Percentiles rank a stretch among this genome's conserved stretches.
Conservation (phyloP, 2,113 vertebrate species). For the Ptilonorhynchus violaceus region DNA sequence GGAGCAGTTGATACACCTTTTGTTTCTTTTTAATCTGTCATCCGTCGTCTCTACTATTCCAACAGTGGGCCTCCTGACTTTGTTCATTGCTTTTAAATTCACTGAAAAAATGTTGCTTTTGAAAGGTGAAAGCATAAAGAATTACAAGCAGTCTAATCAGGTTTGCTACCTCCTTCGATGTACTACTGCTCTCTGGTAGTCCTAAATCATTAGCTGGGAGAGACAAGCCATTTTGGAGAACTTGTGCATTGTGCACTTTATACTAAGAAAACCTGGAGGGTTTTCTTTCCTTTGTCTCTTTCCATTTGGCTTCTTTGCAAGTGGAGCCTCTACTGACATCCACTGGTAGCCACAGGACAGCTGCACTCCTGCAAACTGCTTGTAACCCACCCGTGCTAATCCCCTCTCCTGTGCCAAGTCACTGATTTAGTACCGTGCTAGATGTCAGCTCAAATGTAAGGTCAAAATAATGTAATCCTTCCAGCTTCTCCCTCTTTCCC, state of each 20-base stretch:
- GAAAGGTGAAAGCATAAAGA: slow-evolving; percentile 24
- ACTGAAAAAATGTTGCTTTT: slow-evolving; percentile 3
- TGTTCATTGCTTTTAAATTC: slow-evolving; percentile 25
- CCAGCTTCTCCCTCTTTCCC: slow-evolving; percentile 24
- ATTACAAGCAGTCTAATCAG: neutral
- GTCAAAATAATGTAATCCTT: slow-evolving; percentile 59
- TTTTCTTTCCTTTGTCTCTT: slow-evolving; percentile 30
- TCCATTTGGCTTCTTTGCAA: slow-evolving; percentile 21
- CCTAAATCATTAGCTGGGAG: neutral
- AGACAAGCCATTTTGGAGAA: neutral
- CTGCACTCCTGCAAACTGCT: neutral
- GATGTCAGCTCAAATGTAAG: slow-evolving; percentile 52
- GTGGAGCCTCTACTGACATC: slow-evolving; percentile 59
- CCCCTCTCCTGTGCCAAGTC: slow-evolving; percentile 7
- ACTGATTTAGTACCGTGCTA: slow-evolving; percentile 56
- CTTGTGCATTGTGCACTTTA: neutral
- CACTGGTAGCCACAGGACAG: slow-evolving; percentile 48
- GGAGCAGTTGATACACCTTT: neutral
- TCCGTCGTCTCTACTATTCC: neutral
- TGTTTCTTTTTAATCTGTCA: slow-evolving; percentile 2
- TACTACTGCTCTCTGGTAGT: neutral
- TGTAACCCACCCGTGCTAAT: slow-evolving; percentile 41
- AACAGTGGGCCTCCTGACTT: neutral
- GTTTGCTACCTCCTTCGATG: neutral
- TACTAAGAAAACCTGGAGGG: neutral